Conservation (phyloP, 2,888 invertebrate species). For the Chrysolina haemoptera region DNA sequence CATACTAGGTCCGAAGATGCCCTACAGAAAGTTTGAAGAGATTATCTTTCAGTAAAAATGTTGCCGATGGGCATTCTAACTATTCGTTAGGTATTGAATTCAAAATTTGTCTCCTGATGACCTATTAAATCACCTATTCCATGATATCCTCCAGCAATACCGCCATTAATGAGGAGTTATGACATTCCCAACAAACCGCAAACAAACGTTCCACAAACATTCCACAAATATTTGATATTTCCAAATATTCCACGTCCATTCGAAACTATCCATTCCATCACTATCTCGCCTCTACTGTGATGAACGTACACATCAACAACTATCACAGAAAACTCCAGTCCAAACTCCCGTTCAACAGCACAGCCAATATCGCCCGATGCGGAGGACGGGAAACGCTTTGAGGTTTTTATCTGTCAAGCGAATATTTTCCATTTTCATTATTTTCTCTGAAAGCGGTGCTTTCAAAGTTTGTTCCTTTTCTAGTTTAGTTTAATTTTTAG, state of each 20-base stretch:
- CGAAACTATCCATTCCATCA: background rate
- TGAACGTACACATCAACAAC: background rate
- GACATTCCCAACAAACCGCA: background rate
- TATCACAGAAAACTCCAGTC: conserved; percentile 6
- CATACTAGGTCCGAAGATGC: no score
- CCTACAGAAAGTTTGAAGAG: no score
- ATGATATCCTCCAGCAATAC: no score
- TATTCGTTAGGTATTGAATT: no score
- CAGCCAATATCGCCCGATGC: conserved; percentile 31
- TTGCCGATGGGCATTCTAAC: no score
- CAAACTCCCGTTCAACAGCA: conserved; percentile 4
- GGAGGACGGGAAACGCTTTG: conserved; percentile 31
- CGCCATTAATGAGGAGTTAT: background rate
- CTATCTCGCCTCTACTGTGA: background rate
- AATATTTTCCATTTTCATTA: conserved; percentile 44
- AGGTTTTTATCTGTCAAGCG: conserved; percentile 31
- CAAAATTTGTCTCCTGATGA: no score
- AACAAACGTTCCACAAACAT: background rate
- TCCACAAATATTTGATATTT: background rate
- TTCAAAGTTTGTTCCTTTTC: conserved; percentile 36
- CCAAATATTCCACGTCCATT: background rate
- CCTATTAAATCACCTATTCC: no score
- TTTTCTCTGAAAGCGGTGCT: conserved; percentile 35
- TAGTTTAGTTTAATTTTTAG: conserved; percentile 33
- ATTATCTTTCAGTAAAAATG: no score